phyloP scores from a whole-genome alignment of 2,113 vertebrate species.

The Cebidichthys violaceus region DNA sequence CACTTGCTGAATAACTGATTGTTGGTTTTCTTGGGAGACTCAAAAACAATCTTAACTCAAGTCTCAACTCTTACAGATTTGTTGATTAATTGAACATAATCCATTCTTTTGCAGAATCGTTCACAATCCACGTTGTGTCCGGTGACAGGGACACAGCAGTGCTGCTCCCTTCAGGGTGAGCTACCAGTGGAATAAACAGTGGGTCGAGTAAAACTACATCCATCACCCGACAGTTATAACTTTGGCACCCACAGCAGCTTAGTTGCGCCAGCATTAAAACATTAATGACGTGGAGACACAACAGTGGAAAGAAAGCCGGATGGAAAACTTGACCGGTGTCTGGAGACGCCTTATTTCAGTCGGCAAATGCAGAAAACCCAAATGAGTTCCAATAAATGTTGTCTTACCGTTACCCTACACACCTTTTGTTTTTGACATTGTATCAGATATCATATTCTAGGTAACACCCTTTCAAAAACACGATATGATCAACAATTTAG shows the following conservation, averaged over 20 bases:
- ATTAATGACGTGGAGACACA: constrained; percentile 42
- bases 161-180: constrained; percentile 12
- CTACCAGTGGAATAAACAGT: constrained; percentile 30
- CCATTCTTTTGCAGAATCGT: neutral
- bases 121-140: neutral
- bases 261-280: constrained; percentile 34
- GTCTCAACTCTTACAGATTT: neutral
- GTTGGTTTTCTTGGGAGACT: neutral
- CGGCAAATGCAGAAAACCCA: neutral
- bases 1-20: neutral
- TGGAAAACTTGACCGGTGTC: constrained; percentile 52
- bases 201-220: constrained; percentile 19
- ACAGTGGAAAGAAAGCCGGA: constrained; percentile 44
- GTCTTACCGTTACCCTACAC: constrained; percentile 3
- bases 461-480: constrained; percentile 36
- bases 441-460: constrained; percentile 21
- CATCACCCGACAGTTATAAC: constrained; percentile 28
- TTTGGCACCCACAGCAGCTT: neutral
- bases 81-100: neutral
- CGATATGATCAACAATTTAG: constrained; percentile 44
- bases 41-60: neutral
- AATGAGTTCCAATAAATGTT: constrained; percentile 10
- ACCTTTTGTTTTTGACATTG: neutral
- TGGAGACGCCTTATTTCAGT: neutral
- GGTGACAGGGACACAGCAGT: neutral